Evolutionary conservation across 2,888 invertebrate genomes (phyloP), one percentile per base, ranked within the genome.

Genomic region (Mystacides longicornis): DNA sequence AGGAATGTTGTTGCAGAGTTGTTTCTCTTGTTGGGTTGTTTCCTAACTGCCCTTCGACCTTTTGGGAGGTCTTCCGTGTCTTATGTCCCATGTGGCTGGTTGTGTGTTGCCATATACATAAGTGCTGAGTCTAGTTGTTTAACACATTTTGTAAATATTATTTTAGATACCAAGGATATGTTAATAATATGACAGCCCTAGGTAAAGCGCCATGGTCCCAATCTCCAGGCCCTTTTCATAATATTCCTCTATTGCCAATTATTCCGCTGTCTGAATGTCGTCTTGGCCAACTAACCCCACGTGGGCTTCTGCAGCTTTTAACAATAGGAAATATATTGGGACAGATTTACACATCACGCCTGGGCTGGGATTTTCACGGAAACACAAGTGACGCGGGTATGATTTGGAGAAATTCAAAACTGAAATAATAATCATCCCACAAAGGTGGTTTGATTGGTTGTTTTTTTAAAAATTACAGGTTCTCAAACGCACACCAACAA

Each of bases 201-300:
- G 81, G 85, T 33, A 85, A 83, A 55, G 76, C 83, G 62, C 81
- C 85, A 66, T 89, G 88, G 87, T 82, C 84, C 62, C 84, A 86
- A 58, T 81, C 82, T 20, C 75, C 86, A 50, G 90, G 90, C 0
- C 86, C 91, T 0, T 93, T 93, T 68, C 89, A 91, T 69, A 87
- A 86, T 60, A 91, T 92, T 67, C 89, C 91, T 0, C 77, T 89
- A 48, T 69, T 90, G 11, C 91, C 93, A 1, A 57, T 52, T 68
- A 50, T 70, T 7, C 56, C 58, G 1, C 49, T 78, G 46, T 82
- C 79, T 1, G 83, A 82, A 59, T 95, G 95, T 66, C 83, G 85
- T n/a, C 74, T 89, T 14, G 93, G 92, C 0, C 91, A 93, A 66
- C 76, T 97, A 55, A 95, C 95, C 0, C 84, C 86, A 9, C 74